Evolutionary conservation across 1,140 invertebrate species (phyloP).

Genomic region (Hermetia illucens): DNA sequence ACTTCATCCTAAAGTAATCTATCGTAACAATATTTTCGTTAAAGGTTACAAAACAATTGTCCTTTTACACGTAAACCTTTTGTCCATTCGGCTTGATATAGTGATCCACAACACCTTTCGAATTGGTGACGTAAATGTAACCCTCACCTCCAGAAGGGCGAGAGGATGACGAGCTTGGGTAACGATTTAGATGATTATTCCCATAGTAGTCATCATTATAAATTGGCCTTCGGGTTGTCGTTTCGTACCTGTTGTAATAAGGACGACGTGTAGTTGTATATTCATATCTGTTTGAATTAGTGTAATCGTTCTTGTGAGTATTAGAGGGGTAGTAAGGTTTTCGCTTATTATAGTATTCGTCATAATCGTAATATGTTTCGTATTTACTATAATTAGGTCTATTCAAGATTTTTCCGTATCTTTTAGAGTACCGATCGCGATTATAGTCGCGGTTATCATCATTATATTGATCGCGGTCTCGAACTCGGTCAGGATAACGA

Average conservation of each 20-base stretch:
- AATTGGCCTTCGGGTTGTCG: neutral
- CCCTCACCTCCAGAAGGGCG: neutral
- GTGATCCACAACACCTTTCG: constrained; percentile 23
- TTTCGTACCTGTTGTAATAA: neutral
- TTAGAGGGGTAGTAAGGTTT: too few relatives aligned
- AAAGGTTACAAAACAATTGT: too few relatives aligned
- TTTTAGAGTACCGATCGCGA: neutral
- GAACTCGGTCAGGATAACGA: too few relatives aligned
- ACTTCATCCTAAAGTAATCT: too few relatives aligned
- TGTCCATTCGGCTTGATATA: constrained; percentile 23
- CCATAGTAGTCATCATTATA: neutral
- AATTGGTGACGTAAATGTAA: constrained; percentile 23
- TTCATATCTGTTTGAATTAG: too few relatives aligned
- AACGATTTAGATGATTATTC: neutral
- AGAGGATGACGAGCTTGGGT: neutral
- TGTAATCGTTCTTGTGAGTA: too few relatives aligned
- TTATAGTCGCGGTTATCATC: neutral
- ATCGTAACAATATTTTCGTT: too few relatives aligned
- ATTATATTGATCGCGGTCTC: neutral
- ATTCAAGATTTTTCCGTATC: neutral
- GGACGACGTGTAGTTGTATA: neutral
- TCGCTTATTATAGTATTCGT: neutral
- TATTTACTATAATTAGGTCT: too few relatives aligned
- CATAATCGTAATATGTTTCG: too few relatives aligned
- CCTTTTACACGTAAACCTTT: constrained; percentile 18